Evolutionary conservation across 2,888 invertebrate genomes (phyloP), one percentile per base, ranked within the genome.

Genomic region (Tiliacea citrago): DNA sequence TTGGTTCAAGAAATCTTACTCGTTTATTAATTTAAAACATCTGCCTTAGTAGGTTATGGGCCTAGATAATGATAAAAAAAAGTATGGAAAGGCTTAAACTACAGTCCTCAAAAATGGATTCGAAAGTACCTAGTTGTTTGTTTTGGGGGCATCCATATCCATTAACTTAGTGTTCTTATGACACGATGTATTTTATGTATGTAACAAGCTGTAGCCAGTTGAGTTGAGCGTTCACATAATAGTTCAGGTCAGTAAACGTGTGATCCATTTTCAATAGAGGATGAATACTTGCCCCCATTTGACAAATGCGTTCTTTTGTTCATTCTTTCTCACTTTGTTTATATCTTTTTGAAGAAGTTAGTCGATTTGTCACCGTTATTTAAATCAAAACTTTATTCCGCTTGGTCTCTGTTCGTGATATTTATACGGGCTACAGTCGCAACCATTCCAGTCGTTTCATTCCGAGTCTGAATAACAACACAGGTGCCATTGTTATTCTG

Each of bases 281-380:
- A 66, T 68, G 42, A 60, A 66, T 60, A 58, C 62, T 79, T 42
- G 53, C 45, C 49, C 24, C 72, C 55, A 16, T 58, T 81, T 76
- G 66, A 75, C 42, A 81, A 81, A 75, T 61, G 42, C 39, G 55
- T 58, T 68, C 76, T 63, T 78, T 75, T 73, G 73, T 82, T 71
- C 39, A 70, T 74, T 73, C 72, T 73, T 83, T 53, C 57, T 65
- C 47, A 61, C 70, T 70, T 84, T 84, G 82, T 82, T 84, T 73
- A 81, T 68, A 73, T 81, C 69, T 73, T 76, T 76, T 77, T 65
- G 60, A 70, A 72, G 57, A 82, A 82, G 82, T 82, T 76, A 61
- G 67, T 81, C 82, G 82, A 82, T 82, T 84, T 82, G 77, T 82
- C 81, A 81, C 49, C 82, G 81, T 82, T 82, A 82, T 82, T 82